Conservation (phyloP, 1,140 invertebrate genomes). For the Elysia chlorotica region DNA sequence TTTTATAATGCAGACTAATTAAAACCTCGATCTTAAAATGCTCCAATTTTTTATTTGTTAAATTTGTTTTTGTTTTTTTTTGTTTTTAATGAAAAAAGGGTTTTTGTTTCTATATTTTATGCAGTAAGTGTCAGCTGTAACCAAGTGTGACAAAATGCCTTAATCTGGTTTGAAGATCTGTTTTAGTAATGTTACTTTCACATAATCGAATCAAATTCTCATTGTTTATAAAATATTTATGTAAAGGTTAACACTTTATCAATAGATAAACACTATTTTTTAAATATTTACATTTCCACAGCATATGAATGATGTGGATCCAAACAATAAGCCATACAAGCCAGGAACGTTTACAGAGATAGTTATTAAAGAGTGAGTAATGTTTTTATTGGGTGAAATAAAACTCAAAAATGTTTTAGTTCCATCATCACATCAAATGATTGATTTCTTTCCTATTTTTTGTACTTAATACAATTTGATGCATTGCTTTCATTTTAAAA, state of each 20-base stretch:
- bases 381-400: too few species aligned
- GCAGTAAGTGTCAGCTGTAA: background rate
- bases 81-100: too few species aligned
- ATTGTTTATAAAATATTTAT: background rate
- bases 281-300: too few species aligned
- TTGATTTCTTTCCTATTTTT: background rate
- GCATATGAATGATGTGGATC: slow-evolving; percentile 52
- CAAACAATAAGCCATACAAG: slow-evolving; percentile 27
- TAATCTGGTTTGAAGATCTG: too few species aligned
- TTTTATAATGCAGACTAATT: too few species aligned
- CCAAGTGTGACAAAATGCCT: too few species aligned
- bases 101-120: background rate
- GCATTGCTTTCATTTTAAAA: background rate
- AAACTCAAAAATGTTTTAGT: too few species aligned
- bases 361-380: slow-evolving; percentile 45
- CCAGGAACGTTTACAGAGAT: slow-evolving; percentile 38
- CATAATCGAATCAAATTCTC: background rate
- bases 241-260: background rate
- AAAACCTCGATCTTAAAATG: too few species aligned
- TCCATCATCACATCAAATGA: too few species aligned
- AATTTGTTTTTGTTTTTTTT: background rate
- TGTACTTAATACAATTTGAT: background rate
- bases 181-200: too few species aligned
- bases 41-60: too few species aligned
- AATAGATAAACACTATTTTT: too few species aligned